Conservation (phyloP, 1,140 invertebrate species). For the Pseudomyrmex sp. region DNA sequence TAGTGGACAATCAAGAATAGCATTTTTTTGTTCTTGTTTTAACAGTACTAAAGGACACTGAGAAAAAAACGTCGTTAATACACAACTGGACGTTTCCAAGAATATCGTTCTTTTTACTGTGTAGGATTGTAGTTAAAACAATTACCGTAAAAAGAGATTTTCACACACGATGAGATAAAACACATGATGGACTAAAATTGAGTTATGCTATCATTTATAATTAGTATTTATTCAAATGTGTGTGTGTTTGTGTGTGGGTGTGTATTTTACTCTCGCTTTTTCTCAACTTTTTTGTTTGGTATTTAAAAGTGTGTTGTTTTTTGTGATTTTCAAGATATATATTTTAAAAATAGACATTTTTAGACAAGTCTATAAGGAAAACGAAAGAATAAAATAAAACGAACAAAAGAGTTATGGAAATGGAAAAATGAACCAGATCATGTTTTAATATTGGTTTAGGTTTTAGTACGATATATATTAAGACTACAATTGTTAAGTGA, state of each 20-base stretch:
- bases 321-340: not conserved
- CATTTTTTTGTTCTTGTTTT: conserved; percentile 2
- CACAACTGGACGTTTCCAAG: conserved; percentile 36
- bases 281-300: not conserved
- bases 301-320: not conserved
- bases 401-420: no score
- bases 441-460: no score
- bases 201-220: no score
- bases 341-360: not conserved
- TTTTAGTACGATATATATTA: no score
- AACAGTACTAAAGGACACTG: not conserved
- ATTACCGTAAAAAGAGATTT: not conserved
- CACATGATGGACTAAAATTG: not conserved
- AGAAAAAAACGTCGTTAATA: conserved; percentile 31
- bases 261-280: not conserved
- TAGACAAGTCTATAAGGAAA: not conserved
- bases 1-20: not conserved
- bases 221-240: not conserved
- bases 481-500: not conserved
- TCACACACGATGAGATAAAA: not conserved
- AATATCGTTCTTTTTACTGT: conserved; percentile 17
- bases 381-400: no score
- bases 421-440: no score
- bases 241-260: no score
- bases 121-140: not conserved